These are phyloP conservation scores for Cotesia chilonis DNA, from an alignment of 1,140 invertebrate genomes.

Conservation along the genomic window DNA sequence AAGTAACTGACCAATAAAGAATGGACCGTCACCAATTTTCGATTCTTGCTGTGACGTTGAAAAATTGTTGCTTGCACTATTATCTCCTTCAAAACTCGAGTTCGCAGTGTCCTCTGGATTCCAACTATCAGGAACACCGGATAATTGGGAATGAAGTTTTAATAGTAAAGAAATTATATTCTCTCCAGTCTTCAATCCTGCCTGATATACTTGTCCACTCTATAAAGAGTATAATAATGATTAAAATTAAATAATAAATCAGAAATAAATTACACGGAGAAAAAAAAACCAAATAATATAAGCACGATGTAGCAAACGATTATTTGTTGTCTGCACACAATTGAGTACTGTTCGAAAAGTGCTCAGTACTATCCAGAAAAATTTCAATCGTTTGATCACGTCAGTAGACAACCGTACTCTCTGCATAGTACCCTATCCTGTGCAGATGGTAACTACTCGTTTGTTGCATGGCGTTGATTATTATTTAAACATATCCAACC, in stretches of 20 bases:
- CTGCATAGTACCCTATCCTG: too few species aligned
- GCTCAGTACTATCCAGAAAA: too few species aligned
- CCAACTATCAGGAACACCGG: slow-evolving; percentile 83
- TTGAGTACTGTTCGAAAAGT: too few species aligned
- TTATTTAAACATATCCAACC: too few species aligned
- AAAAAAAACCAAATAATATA: not conserved
- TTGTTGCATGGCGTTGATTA: too few species aligned
- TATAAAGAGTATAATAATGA: not conserved
- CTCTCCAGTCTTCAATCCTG: slow-evolving; percentile 79
- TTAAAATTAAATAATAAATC: not conserved
- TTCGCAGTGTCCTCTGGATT: slow-evolving; percentile 67
- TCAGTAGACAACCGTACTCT: too few species aligned
- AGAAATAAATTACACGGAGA: not conserved
- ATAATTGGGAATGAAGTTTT: slow-evolving; percentile 92
- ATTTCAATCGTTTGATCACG: too few species aligned
- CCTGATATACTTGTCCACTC: slow-evolving; percentile 55
- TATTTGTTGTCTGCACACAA: too few species aligned
- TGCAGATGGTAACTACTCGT: too few species aligned
- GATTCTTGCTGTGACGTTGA: slow-evolving; percentile 54
- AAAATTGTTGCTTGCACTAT: slow-evolving; percentile 50
- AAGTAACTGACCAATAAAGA: slow-evolving; percentile 83
- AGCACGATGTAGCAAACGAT: too few species aligned
- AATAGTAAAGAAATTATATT: slow-evolving; percentile 91
- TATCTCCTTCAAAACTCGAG: slow-evolving; percentile 57
- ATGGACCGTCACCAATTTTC: slow-evolving; percentile 86